Percentiles rank a stretch among this genome's conserved stretches.
Evolutionary conservation across 2,888 invertebrate species (phyloP).

Genomic region (Ctenicera cuprea): DNA sequence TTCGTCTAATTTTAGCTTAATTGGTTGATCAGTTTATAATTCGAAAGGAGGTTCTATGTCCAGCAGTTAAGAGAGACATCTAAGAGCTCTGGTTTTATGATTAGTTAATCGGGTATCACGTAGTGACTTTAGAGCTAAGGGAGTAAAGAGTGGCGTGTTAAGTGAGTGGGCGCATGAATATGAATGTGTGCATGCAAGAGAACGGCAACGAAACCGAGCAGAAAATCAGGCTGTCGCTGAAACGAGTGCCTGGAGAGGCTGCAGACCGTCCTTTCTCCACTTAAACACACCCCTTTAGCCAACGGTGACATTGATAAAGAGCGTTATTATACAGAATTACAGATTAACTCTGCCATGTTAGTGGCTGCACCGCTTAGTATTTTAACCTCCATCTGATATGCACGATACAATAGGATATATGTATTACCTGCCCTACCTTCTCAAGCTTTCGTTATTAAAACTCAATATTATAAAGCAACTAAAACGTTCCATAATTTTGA

Average conservation of each 20-base stretch:
- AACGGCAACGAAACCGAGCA: slow-evolving; percentile 66
- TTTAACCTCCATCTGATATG: slow-evolving; percentile 53
- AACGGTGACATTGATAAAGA: slow-evolving; percentile 67
- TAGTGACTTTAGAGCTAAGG: slow-evolving; percentile 34
- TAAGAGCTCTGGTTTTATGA: slow-evolving; percentile 25
- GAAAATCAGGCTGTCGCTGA: slow-evolving; percentile 66
- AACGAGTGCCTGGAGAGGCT: slow-evolving; percentile 63
- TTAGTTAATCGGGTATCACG: slow-evolving; percentile 40
- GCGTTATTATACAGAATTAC: slow-evolving; percentile 69
- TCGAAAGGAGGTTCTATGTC: slow-evolving; percentile 3
- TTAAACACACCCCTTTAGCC: slow-evolving; percentile 64
- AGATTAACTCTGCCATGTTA: slow-evolving; percentile 66
- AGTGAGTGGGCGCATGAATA: slow-evolving; percentile 63
- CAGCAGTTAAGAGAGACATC: background rate
- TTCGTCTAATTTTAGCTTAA: no score
- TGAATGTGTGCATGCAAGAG: slow-evolving; percentile 65
- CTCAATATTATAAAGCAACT: slow-evolving; percentile 1
- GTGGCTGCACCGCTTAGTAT: slow-evolving; percentile 54
- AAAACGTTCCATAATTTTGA: slow-evolving; percentile 5
- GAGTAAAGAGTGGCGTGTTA: slow-evolving; percentile 59
- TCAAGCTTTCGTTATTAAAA: slow-evolving; percentile 11
- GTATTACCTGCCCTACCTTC: slow-evolving; percentile 24
- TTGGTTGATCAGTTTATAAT: background rate
- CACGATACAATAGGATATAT: slow-evolving; percentile 38
- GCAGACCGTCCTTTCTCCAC: slow-evolving; percentile 62